A percentile compares a stretch with the other conserved stretches of the same genome.
Conservation (phyloP, 2,113 vertebrate genomes). For the Clarias gariepinus region DNA sequence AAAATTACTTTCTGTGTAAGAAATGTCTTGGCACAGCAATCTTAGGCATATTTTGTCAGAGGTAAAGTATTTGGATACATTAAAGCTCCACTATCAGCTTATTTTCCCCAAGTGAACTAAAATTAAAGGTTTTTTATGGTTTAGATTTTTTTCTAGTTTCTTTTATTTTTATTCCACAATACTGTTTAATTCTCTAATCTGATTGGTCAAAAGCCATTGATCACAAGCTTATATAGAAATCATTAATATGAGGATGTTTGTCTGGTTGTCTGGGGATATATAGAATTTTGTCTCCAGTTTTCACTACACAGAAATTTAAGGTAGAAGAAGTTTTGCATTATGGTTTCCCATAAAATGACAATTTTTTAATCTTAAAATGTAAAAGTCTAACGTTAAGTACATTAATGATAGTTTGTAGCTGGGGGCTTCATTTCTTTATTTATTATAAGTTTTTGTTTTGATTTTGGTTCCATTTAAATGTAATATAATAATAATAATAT, state of each 20-base stretch:
- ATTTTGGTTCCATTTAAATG: no score
- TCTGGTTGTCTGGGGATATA: no score
- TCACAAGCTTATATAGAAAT: no score
- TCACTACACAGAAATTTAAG: neutral
- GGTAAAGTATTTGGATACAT: neutral
- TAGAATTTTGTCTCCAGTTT: neutral
- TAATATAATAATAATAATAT: no score
- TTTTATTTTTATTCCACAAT: neutral
- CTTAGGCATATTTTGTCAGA: neutral
- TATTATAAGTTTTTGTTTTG: neutral
- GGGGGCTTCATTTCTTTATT: neutral
- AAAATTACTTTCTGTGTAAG: neutral
- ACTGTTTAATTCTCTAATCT: neutral
- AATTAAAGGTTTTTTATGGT: neutral
- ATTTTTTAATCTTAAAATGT: no score
- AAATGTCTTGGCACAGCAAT: neutral
- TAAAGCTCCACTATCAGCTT: neutral
- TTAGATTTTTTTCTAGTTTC: neutral
- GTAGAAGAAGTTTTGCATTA: neutral
- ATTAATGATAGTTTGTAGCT: neutral
- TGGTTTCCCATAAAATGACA: no score
- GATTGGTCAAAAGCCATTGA: neutral
- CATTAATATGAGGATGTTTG: no score
- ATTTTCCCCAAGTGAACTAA: neutral
- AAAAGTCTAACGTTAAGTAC: neutral